Evolutionary conservation across 2,888 invertebrate genomes (phyloP).

Genomic region (Ptychoptera contaminata): DNA sequence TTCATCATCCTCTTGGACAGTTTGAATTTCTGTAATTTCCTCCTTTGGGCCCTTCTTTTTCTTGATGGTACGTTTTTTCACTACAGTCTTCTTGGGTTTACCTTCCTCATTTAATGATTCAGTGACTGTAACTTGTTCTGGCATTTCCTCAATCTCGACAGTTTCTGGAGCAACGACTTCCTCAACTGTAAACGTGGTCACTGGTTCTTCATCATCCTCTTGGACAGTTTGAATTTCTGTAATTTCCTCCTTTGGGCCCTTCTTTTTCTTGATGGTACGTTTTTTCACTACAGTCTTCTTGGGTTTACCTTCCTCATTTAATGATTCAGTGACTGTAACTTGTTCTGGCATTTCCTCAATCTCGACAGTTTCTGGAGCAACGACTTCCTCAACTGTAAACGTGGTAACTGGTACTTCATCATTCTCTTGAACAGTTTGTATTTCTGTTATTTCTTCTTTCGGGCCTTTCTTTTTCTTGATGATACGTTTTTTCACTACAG

Average conservation of each 20-base stretch:
- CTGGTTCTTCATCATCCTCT: conserved; percentile 27
- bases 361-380: background rate
- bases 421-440: conserved; percentile 19
- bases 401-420: conserved; percentile 16
- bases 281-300: conserved; percentile 19
- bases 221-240: conserved; percentile 28
- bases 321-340: conserved; percentile 26
- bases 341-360: conserved; percentile 14
- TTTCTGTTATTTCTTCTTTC: conserved; percentile 17
- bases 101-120: conserved; percentile 27
- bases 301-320: conserved; percentile 20
- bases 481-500: conserved; percentile 18
- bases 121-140: conserved; percentile 22
- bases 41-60: conserved; percentile 17
- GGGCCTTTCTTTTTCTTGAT: conserved; percentile 18
- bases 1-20: conserved; percentile 26
- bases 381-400: conserved; percentile 15
- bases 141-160: conserved; percentile 7
- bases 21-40: conserved; percentile 29
- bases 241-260: conserved; percentile 24
- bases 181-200: conserved; percentile 21
- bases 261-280: conserved; percentile 23
- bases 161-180: conserved; percentile 8
- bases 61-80: conserved; percentile 20
- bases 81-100: conserved; percentile 18